phyloP scores from a whole-genome alignment of 2,113 vertebrate species.

The Eptatretus burgeri region DNA sequence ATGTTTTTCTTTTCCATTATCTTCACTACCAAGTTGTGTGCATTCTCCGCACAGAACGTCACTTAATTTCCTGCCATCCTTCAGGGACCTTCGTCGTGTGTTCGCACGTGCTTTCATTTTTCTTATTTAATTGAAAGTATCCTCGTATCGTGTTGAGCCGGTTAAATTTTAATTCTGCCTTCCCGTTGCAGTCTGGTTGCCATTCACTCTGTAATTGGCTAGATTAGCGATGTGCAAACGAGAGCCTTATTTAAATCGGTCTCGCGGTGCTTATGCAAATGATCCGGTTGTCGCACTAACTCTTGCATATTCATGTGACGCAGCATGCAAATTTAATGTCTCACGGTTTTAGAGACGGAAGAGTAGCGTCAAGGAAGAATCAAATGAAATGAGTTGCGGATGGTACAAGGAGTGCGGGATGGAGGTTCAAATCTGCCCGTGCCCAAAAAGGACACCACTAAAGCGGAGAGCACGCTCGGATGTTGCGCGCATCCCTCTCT shows the following conservation, averaged over 20 bases:
- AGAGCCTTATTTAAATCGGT: conserved; percentile 5
- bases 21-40: no score
- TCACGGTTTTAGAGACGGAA: neutral
- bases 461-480: neutral
- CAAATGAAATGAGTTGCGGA: neutral
- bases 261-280: conserved; percentile 6
- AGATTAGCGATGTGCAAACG: conserved; percentile 4
- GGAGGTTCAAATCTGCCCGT: no score
- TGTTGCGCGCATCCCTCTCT: neutral
- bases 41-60: no score
- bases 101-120: neutral
- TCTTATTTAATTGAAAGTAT: conserved; percentile 6
- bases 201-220: conserved; percentile 1
- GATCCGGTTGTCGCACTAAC: neutral
- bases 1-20: no score
- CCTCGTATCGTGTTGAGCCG: neutral
- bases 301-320: conserved; percentile 5
- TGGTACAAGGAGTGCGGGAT: neutral
- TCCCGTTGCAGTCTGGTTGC: conserved; percentile 5
- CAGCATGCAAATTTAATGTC: conserved; percentile 7
- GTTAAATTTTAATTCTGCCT: conserved; percentile 6
- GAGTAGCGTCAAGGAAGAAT: neutral
- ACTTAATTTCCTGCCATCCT: no score
- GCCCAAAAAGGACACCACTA: no score
- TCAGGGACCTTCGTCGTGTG: neutral